Conservation (phyloP, 2,888 invertebrate species). For the Colletes collaris region DNA sequence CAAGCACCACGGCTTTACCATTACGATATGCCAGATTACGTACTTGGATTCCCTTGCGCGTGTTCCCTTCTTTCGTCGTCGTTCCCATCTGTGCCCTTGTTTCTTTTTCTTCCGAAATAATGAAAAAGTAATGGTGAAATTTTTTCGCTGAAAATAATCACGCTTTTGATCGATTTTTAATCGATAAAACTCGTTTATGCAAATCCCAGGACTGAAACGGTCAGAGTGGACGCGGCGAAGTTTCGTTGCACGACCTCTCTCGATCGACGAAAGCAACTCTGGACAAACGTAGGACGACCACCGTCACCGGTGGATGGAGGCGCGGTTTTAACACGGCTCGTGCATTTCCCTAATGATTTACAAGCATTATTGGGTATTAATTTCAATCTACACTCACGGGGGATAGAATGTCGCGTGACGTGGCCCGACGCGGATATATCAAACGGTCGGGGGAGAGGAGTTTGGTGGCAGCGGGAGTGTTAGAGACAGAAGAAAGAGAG, state of each 20-base stretch:
- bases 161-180: no score
- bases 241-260: slow-evolving; percentile 1
- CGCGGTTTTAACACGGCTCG: slow-evolving; percentile 77
- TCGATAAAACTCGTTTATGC: no score
- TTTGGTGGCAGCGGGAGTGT: slow-evolving; percentile 33
- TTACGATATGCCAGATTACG: slow-evolving; percentile 78
- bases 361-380: slow-evolving; percentile 83
- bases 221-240: not conserved
- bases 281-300: slow-evolving; percentile 64
- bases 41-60: slow-evolving; percentile 35
- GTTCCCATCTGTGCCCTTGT: slow-evolving; percentile 45
- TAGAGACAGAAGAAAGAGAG: slow-evolving; percentile 44
- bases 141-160: no score
- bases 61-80: slow-evolving; percentile 30
- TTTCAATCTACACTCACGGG: slow-evolving; percentile 80
- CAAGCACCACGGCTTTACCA: slow-evolving; percentile 75
- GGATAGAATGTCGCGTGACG: slow-evolving; percentile 74
- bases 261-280: slow-evolving; percentile 56
- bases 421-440: slow-evolving; percentile 70
- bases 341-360: slow-evolving; percentile 81
- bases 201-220: no score
- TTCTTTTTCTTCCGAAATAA: not conserved
- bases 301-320: slow-evolving; percentile 69
- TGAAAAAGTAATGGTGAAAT: no score
- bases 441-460: slow-evolving; percentile 50